Base-by-base conservation (phyloP, 1,140 invertebrate species). In the Lordiphosa clarofinis region DNA sequence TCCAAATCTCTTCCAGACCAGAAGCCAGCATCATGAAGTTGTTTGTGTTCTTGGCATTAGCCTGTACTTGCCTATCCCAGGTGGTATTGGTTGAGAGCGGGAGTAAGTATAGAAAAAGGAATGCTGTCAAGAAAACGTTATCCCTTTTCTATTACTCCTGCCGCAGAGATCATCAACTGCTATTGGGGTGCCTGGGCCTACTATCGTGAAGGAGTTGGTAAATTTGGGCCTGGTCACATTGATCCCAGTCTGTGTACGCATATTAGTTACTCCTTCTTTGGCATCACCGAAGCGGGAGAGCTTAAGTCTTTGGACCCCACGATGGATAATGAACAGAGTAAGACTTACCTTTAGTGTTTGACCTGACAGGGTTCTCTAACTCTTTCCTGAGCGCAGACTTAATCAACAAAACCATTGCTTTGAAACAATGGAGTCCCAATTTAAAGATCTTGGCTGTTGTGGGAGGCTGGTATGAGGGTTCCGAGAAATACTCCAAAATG, bases 401-500 rank as follows among this genome's bases (percentile, higher is more conserved):
- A 1, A 87, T 88, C 9, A 73, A 52, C 10, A 75, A 84, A 28
- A 73, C 71, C 3, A 76, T 88, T 48, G 88, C 67, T 0, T 47
- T 86, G 13, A 94, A 92, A 67, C 53, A 90, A 9, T 55, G 68
- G 6, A 95, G 93, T 79, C 91, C 93, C 0, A 87, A 89, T 0
- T 53, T 93, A 0, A 96, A 95, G 76, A 89, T 91, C 0, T 42
- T 95, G n/a, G 72, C 95, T 0, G 93, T 93, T 0, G 92, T 96
- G 50, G 95, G 95, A 9, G 94, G 95, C 1, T 95, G 94, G 94
- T 94, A 92, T 60, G 92, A 94, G 76, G 92, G 92, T 9, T 93
- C 92, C 0, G 36, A 39, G 2, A 93, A 92, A 57, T 95, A 92
- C 76, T 94, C 94, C 0, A 13, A 87, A 4, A 91, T 92, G 78